These are phyloP conservation scores for Gastrophryne carolinensis DNA, from an alignment of 2,797 vertebrate genomes.

Conservation along the genomic window DNA sequence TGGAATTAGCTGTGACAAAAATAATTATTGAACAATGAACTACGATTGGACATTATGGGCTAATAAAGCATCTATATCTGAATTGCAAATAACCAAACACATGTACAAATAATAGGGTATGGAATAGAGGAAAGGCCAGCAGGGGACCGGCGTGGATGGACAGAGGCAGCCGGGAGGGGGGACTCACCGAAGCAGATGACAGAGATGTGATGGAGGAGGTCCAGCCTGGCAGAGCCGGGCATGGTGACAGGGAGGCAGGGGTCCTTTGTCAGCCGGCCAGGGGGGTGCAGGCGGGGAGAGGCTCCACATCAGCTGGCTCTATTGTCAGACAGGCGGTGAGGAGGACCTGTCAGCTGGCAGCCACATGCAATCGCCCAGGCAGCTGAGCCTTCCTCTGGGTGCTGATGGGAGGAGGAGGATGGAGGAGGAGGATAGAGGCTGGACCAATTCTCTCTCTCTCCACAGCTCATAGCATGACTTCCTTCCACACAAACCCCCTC, in stretches of 20 bases:
- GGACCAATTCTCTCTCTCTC: conserved; percentile 27
- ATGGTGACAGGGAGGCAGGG: conserved; percentile 31
- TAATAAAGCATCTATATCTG: no score
- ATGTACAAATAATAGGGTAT: no score
- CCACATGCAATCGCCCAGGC: conserved; percentile 10
- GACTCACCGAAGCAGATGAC: conserved; percentile 46
- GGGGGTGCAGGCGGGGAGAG: conserved; percentile 35
- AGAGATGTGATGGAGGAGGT: conserved; percentile 27
- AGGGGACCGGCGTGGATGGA: not conserved
- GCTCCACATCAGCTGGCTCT: conserved; percentile 48
- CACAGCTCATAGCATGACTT: conserved; percentile 40
- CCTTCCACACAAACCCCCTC: not conserved
- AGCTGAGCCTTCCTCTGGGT: not conserved
- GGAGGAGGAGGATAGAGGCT: conserved; percentile 11
- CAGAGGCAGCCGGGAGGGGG: not conserved
- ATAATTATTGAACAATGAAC: no score
- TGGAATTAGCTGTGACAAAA: no score
- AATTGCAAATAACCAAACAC: no score
- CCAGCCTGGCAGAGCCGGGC: conserved; percentile 11
- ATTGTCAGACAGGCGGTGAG: conserved; percentile 26
- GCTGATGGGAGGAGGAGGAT: not conserved
- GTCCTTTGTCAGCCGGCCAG: conserved; percentile 40
- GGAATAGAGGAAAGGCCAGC: not conserved
- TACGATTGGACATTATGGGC: no score
- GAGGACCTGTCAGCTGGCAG: conserved; percentile 17